Conservation (phyloP, 2,113 vertebrate species). For the Nothoprocta pentlandii region DNA sequence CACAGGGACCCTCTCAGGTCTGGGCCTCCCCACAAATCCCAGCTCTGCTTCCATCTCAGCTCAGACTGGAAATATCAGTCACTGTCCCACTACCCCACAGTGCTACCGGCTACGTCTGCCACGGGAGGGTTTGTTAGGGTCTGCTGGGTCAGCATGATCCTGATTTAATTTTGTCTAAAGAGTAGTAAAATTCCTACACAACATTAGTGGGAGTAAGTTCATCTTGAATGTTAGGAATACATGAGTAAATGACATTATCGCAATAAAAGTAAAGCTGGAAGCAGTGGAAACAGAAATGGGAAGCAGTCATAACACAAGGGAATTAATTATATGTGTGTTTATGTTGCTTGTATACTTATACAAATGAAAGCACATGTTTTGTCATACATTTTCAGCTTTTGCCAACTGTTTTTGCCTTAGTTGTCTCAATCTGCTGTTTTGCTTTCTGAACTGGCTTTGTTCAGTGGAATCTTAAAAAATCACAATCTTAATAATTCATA, state of each 20-base stretch:
- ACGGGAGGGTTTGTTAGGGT: background rate
- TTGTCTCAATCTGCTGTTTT: background rate
- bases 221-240: background rate
- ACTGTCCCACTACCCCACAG: no score
- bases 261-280: background rate
- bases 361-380: slow-evolving; percentile 27
- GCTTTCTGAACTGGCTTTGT: background rate
- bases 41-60: no score
- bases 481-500: background rate
- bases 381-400: slow-evolving; percentile 3
- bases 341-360: background rate
- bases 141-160: background rate
- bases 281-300: background rate
- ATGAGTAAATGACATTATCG: background rate
- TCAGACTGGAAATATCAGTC: no score
- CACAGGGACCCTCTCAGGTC: background rate
- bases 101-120: no score
- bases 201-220: background rate
- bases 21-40: background rate
- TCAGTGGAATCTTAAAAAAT: background rate
- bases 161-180: background rate
- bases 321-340: slow-evolving; percentile 53
- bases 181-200: background rate
- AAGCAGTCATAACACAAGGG: slow-evolving; percentile 5
- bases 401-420: background rate